Evolutionary conservation across 1,140 invertebrate species (phyloP), one percentile per base, ranked within the genome.

Genomic region (Conus ventricosus): DNA sequence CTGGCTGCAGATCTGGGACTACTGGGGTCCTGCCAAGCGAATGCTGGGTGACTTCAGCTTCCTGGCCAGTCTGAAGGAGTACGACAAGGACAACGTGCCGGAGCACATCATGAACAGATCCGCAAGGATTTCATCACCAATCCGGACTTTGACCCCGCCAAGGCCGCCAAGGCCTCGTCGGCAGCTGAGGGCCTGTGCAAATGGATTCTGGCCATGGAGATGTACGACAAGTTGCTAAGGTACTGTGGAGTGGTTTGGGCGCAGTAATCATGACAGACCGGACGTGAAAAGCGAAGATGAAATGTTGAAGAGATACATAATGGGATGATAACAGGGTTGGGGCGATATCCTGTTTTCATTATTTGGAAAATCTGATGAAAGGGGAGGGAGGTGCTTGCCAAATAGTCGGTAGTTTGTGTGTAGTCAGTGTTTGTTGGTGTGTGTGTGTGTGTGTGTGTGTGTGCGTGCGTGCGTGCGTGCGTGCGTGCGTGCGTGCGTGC

Each of bases 131-230:
- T 97, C 94, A 96, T 98, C 81, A 96, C 96, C 0, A 96, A 98
- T 93, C 97, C 97, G 94, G 97, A 98, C 92, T 99, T 99, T 93
- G 97, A 98, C 92, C 98, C 98, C 0, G 96, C 96, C 71, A 97
- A 98, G 91, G 97, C 98, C 87, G 97, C 97, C 11, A 98, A 98
- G 95, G 98, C 98, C 13, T 98, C 98, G 0, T 85, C 97, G 91
- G 98, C 98, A 8, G 95, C 95, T 82, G 95, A 95, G 88, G 95
- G 98, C 90, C 95, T 99, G 7, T 99, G 98, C 93, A 98, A 98
- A 95, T 99, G 98, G 98, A 97, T 99, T 57, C 96, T 97, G 89
- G 98, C 98, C 6, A 98, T 99, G 97, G 97, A 98, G 94, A 96
- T 98, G 93, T 99, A 99, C 93, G 98, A 99, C 93, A 96, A 89